Evolutionary conservation across 2,113 vertebrate genomes (phyloP).

Genomic region (Amphilophus citrinellus): DNA sequence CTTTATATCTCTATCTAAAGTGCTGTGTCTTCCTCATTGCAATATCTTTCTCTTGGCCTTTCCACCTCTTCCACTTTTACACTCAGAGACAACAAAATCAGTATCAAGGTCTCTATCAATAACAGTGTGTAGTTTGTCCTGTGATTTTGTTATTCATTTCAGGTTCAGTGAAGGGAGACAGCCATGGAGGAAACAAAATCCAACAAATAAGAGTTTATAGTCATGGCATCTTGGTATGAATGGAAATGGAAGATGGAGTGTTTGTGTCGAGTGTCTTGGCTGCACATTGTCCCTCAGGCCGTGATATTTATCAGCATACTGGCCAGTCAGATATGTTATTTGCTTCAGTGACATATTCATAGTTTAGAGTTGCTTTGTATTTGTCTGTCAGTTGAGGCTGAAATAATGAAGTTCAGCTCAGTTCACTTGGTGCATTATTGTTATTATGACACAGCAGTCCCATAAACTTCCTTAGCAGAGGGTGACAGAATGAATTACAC

Average conservation of each 20-base stretch:
- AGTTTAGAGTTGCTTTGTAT: slow-evolving; percentile 53
- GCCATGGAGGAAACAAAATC: not conserved
- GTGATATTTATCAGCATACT: slow-evolving; percentile 53
- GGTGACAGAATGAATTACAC: slow-evolving; percentile 33
- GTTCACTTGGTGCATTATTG: slow-evolving; percentile 49
- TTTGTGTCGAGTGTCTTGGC: slow-evolving; percentile 6
- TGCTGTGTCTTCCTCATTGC: slow-evolving; percentile 36
- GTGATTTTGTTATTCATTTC: not conserved
- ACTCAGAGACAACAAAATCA: slow-evolving; percentile 34
- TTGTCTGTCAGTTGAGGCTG: slow-evolving; percentile 46
- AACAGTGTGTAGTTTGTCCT: not conserved
- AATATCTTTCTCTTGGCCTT: slow-evolving; percentile 37
- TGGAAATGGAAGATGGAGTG: not conserved
- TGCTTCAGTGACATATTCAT: slow-evolving; percentile 53
- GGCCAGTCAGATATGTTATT: slow-evolving; percentile 41
- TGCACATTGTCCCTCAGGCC: slow-evolving; percentile 25
- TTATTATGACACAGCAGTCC: slow-evolving; percentile 28
- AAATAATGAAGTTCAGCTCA: slow-evolving; percentile 58
- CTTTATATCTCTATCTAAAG: slow-evolving; percentile 31
- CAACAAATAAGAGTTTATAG: not conserved
- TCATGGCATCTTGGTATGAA: slow-evolving; percentile 1
- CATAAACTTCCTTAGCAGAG: slow-evolving; percentile 10
- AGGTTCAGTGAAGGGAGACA: slow-evolving; percentile 5
- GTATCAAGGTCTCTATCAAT: slow-evolving; percentile 25
- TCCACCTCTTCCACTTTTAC: slow-evolving; percentile 40